Evolutionary conservation across 2,797 vertebrate genomes (phyloP).

Genomic region (Columba guinea): DNA sequence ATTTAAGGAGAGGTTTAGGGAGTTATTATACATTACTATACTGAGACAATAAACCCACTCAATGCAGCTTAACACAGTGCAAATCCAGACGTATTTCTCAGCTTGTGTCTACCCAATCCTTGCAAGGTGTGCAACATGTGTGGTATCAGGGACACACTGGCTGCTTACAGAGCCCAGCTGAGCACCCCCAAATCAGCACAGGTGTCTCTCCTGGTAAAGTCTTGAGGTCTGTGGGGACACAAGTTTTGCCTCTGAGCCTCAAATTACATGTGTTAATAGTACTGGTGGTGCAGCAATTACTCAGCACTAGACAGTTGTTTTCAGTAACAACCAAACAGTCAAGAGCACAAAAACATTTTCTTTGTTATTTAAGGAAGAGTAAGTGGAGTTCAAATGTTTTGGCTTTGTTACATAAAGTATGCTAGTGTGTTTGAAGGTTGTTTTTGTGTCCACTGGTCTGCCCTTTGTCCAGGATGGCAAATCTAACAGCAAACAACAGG

Average conservation of each 20-base stretch:
- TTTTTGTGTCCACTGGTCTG: neutral
- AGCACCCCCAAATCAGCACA: neutral
- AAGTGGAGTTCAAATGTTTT: neutral
- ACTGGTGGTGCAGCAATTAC: neutral
- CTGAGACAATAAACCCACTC: neutral
- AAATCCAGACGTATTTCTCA: neutral
- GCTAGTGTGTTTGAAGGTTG: neutral
- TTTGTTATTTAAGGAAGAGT: neutral
- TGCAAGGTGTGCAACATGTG: neutral
- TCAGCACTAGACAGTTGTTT: neutral
- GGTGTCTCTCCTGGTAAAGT: neutral
- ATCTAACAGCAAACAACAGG: neutral
- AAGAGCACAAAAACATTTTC: neutral
- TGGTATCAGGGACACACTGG: neutral
- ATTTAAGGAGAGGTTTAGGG: neutral
- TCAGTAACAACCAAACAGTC: neutral
- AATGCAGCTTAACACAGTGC: neutral
- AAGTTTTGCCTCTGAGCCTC: neutral
- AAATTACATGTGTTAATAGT: neutral
- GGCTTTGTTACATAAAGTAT: neutral
- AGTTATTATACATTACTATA: neutral
- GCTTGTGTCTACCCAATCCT: neutral
- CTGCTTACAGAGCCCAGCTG: neutral
- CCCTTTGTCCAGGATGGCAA: neutral
- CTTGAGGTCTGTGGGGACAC: rapidly evolving